These are phyloP conservation scores for Dugesia japonica DNA, from an alignment of 2,888 invertebrate genomes.

Conservation along the genomic window DNA sequence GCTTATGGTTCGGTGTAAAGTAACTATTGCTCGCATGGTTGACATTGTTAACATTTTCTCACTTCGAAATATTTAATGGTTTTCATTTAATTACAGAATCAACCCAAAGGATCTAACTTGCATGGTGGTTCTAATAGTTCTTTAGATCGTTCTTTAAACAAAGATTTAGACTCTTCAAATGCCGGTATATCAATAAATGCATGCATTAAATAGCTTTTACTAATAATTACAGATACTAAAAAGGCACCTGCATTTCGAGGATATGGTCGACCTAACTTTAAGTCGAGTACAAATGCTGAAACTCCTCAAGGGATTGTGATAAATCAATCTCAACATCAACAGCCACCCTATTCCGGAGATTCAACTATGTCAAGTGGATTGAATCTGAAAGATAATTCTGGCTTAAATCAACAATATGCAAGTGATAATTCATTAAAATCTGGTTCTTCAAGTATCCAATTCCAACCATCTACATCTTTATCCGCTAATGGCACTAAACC, in stretches of 20 bases:
- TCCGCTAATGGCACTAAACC: background rate
- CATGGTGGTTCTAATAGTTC: too few species aligned
- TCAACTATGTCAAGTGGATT: too few species aligned
- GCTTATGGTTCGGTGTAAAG: background rate
- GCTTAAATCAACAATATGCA: background rate
- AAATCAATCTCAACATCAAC: background rate
- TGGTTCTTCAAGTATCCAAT: background rate
- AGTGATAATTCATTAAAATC: background rate
- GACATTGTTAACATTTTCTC: too few species aligned
- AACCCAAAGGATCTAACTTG: too few species aligned
- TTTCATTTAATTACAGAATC: too few species aligned
- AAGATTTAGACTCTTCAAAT: too few species aligned
- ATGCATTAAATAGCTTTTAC: too few species aligned
- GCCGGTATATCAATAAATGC: too few species aligned
- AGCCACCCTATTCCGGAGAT: background rate
- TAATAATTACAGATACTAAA: too few species aligned
- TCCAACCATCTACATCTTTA: background rate
- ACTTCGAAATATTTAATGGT: too few species aligned
- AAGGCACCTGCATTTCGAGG: background rate
- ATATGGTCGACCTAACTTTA: constrained; percentile 7
- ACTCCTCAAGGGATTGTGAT: background rate
- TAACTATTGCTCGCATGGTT: background rate
- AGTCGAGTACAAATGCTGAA: background rate
- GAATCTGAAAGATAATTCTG: background rate
- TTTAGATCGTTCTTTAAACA: too few species aligned